Base-by-base conservation (phyloP, 2,797 vertebrate genomes). In the Fratercula arctica region DNA sequence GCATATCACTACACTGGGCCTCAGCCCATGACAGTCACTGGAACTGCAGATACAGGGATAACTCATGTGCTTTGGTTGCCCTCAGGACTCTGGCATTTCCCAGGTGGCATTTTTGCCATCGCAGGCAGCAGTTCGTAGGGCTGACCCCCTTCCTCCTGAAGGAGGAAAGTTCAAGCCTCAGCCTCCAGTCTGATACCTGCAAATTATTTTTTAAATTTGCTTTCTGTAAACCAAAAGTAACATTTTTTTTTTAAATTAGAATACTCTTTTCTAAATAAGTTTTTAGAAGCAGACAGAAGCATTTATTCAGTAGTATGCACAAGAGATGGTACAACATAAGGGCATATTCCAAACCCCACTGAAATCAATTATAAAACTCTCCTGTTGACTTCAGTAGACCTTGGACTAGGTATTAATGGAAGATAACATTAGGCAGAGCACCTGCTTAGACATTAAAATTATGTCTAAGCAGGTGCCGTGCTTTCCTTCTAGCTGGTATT, bases 401-500 rank as follows among this genome's bases (percentile, higher is more conserved):
- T 77, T 77, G 63, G 70, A 79, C 19, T 8, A 70, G n/a, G 7
- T 87, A 31, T 73, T 83, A 67, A 53, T 48, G 37, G 53, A 63
- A 56, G n/a, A 45, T 33, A 24, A 12, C 13, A 35, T 77, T 50
- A 81, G 11, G 63, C 29, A 87, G 45, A 80, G 15, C 73, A 90
- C 11, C 67, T 75, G 57, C 14, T 56, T 76, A 68, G 28, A 66
- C 28, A 43, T 53, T 35, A 35, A 35, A 20, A 20, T 21, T 33
- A 20, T 48, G 23, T 63, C 45, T 70, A 51, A 73, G 53, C 53
- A 63, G 56, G 28, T 73, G 50, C 13, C 85, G 16, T 77, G 45
- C 33, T 48, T 91, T 72, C 51, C 28, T 79, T 89, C 59, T 87
- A 63, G 59, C 23, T 90, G 31, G 19, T 84, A 37, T 91, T 94